These are phyloP conservation scores for Malacoraja senta DNA, from an alignment of 2,797 vertebrate genomes.

Conservation along the genomic window DNA sequence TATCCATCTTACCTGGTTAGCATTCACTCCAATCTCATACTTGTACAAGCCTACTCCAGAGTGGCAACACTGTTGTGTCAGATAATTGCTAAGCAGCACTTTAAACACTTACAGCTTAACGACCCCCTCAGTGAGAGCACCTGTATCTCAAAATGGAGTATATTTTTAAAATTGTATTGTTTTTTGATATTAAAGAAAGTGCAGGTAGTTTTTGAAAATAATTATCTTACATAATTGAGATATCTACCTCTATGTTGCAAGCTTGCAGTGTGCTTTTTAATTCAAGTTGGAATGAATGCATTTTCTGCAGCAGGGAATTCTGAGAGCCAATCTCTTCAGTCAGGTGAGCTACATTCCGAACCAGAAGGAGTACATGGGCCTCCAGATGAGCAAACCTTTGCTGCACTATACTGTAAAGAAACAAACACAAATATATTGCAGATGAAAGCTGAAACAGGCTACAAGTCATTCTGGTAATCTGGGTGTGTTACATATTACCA, in stretches of 20 bases:
- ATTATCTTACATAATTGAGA: background rate
- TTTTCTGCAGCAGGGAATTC: background rate
- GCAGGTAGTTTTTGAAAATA: background rate
- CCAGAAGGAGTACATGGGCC: background rate
- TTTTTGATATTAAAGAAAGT: background rate
- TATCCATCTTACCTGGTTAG: background rate
- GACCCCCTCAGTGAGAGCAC: background rate
- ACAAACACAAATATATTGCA: background rate
- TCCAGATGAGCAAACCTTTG: conserved; percentile 3
- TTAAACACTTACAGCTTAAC: background rate
- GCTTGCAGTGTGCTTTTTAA: background rate
- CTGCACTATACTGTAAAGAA: background rate
- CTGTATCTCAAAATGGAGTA: background rate
- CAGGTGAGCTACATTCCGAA: background rate
- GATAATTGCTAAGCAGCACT: background rate
- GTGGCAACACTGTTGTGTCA: background rate
- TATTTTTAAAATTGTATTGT: background rate
- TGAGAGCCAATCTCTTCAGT: conserved; percentile 13
- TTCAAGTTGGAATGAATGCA: conserved; percentile 11
- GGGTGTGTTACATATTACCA: background rate
- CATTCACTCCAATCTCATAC: background rate
- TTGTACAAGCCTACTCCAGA: background rate
- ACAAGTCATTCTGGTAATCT: background rate
- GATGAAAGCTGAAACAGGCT: background rate
- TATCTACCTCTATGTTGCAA: background rate